phyloP scores from a whole-genome alignment of 2,113 vertebrate genomes.

The Physeter macrocephalus region DNA sequence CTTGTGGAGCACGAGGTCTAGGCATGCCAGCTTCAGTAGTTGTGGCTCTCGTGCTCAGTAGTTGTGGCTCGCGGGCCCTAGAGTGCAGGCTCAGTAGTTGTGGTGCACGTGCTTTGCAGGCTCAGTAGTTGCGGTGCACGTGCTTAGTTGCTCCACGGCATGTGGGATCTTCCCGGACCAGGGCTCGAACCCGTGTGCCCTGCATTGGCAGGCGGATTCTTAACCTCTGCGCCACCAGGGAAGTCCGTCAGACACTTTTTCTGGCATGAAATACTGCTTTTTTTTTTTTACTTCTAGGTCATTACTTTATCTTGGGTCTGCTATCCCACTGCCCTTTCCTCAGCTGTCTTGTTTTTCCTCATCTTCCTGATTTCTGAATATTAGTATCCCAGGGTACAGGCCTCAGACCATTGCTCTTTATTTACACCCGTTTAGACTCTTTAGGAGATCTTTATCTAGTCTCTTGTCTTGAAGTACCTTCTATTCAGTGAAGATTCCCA shows the following conservation, averaged over 20 bases:
- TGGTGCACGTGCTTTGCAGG: too few species aligned
- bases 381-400: background rate
- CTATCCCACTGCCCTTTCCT: background rate
- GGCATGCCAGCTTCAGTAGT: too few species aligned
- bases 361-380: background rate
- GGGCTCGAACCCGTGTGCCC: too few species aligned
- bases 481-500: background rate
- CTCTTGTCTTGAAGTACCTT: background rate
- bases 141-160: too few species aligned
- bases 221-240: too few species aligned
- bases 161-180: too few species aligned
- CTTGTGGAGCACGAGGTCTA: too few species aligned
- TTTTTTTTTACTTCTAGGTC: background rate
- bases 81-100: too few species aligned
- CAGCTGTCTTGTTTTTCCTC: background rate
- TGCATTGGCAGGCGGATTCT: too few species aligned
- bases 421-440: background rate
- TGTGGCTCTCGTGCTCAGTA: too few species aligned
- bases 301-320: background rate
- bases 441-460: background rate
- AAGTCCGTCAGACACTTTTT: background rate
- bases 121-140: too few species aligned
- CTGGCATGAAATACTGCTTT: background rate
- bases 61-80: too few species aligned
- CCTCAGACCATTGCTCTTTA: background rate